Evolutionary conservation across 2,113 vertebrate species (phyloP), one percentile per base, ranked within the genome.

Genomic region (Daubentonia madagascariensis): DNA sequence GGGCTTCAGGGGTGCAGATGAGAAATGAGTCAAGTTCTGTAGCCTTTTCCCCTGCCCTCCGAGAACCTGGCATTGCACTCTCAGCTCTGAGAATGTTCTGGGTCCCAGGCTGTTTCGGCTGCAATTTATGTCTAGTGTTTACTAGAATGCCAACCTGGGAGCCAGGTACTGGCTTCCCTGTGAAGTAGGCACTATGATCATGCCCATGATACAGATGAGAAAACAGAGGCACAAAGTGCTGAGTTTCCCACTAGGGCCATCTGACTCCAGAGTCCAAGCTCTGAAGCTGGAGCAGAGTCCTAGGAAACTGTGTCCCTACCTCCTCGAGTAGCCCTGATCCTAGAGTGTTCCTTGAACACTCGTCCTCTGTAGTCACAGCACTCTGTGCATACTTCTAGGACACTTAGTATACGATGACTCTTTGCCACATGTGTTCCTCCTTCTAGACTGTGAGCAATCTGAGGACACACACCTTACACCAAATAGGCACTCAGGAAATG

Each of bases 1-100:
- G 40, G 48, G 30, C 57, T 30, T 45, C 10, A 1, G 48, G 43
- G 52, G 12, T 2, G 0, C 1, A 40, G 57, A 67, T 17, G 20
- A n/a, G 81, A 4, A 30, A 52, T 6, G 5, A 17, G 48, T n/a
- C 30, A 16, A 9, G 17, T 52, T 73, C 14, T 0, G 0, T n/a
- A 68, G 43, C 59, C 23, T 81, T 9, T n/a, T 80, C 45, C 12
- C 59, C 61, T 32, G 2, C 54, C 25, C 14, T 59, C 11, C 7
- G 8, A n/a, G 59, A 30, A 59, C 13, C n/a, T 32, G 52, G 22
- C 86, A 32, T 75, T 32, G 16, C 17, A 12, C 50, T 30, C 6
- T 40, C 35, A 52, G 67, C n/a, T 92, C 67, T 37, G 4, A 45
- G 43, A 32, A 61, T 20, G 59, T 35, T 25, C 28, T 14, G 0